Evolutionary conservation across 2,888 invertebrate species (phyloP).

Genomic region (Halictus quadricinctus): DNA sequence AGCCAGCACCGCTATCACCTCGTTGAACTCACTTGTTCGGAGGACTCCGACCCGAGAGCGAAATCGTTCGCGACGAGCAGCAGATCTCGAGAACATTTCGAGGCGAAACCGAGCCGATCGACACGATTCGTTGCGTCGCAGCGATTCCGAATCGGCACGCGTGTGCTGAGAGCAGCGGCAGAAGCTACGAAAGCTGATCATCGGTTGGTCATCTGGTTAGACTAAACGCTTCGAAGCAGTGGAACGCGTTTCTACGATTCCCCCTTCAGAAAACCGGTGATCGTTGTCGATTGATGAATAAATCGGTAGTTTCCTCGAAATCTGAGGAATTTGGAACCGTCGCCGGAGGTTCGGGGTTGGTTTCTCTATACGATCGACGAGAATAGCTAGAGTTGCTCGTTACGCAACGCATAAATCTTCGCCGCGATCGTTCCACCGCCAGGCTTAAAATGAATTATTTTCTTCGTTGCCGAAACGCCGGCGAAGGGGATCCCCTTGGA

Average conservation of each 20-base stretch:
- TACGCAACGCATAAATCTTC: slow-evolving; percentile 2
- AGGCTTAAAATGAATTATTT: slow-evolving; percentile 16
- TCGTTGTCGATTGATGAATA: background rate
- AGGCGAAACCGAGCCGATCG: background rate
- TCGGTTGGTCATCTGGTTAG: background rate
- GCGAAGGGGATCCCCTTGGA: slow-evolving; percentile 9
- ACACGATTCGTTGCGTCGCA: background rate
- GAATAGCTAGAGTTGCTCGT: background rate
- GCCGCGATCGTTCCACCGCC: background rate
- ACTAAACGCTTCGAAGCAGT: background rate
- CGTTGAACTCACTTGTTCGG: slow-evolving; percentile 66
- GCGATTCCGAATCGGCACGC: background rate
- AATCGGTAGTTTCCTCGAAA: background rate
- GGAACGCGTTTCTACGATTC: too few species aligned
- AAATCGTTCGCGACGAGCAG: background rate
- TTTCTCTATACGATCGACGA: background rate
- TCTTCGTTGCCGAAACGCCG: slow-evolving; percentile 1
- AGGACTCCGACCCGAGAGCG: slow-evolving; percentile 1
- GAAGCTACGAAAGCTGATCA: background rate
- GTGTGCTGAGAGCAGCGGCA: background rate
- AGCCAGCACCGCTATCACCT: slow-evolving; percentile 47
- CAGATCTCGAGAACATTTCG: background rate
- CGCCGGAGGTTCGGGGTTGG: background rate
- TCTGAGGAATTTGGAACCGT: background rate
- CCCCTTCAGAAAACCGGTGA: background rate